Evolutionary conservation across 2,113 vertebrate genomes (phyloP), one percentile per base, ranked within the genome.

Genomic region (Nannobrachium achirus): DNA sequence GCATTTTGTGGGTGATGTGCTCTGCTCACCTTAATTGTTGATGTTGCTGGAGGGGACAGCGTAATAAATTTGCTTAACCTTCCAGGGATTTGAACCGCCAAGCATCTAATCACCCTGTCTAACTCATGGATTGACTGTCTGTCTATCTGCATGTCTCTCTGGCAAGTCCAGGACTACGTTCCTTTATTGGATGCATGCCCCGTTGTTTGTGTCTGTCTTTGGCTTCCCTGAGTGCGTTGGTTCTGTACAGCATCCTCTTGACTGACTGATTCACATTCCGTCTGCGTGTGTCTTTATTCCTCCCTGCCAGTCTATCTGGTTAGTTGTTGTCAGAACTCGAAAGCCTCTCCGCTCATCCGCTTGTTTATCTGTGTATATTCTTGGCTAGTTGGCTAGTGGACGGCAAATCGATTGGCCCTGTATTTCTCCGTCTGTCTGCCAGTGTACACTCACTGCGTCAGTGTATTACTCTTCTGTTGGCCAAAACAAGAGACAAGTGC

Each of bases 281-380:
- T 50, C 13, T 50, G 3, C 16, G 7, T 56, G 55, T 14, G 14
- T 71, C 74, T 66, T 49, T 57, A 60, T 66, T 51, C 75, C 57
- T 74, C 40, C 2, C 41, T 8, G 8, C 49, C 70, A 70, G 64
- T 20, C 69, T 63, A 61, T 77, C 60, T 39, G 59, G 71, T 66
- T 80, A 52, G 48, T 52, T 67, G 62, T 53, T 71, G 69, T 71
- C 38, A 69, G 40, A 69, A 78, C 62, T 75, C 25, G 60, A 78
- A 66, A 57, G 60, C 33, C 46, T 69, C 48, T 75, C 71, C 63
- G 33, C 49, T 48, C 48, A 48, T 80, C 63, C 56, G 56, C 65
- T 64, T 63, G 56, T 76, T 62, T 74, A 73, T 40, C 71, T 62
- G 62, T 65, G 18, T 71, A 70, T 58, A 61, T 75, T 45, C 78